phyloP scores from a whole-genome alignment of 2,888 invertebrate species.

The Yponomeuta plumbellus region DNA sequence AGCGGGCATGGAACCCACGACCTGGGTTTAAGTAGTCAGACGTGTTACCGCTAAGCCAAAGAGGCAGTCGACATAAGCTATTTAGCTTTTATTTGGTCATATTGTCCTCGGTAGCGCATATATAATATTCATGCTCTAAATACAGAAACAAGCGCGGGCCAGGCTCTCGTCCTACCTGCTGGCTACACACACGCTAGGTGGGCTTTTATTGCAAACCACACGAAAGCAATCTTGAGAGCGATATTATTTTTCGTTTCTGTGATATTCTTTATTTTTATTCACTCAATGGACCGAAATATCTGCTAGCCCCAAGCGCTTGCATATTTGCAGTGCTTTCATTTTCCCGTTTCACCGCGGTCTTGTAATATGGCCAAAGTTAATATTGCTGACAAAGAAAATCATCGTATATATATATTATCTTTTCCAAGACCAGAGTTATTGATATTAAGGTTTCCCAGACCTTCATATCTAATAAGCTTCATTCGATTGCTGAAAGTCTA shows the following conservation, averaged over 20 bases:
- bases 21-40: too few relatives aligned
- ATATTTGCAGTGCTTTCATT: conserved; percentile 5
- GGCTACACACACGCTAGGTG: conserved; percentile 20
- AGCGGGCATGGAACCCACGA: too few relatives aligned
- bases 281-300: conserved; percentile 11
- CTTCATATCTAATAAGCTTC: neutral
- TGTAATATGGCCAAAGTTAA: neutral
- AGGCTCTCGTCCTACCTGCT: conserved; percentile 28
- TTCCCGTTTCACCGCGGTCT: neutral
- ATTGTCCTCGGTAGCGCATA: conserved; percentile 44
- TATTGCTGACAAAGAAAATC: neutral
- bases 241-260: conserved; percentile 24
- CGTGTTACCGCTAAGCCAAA: neutral
- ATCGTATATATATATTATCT: neutral
- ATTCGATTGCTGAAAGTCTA: neutral
- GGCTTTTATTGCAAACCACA: conserved; percentile 53
- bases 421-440: neutral
- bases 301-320: conserved; percentile 6
- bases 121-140: conserved; percentile 60
- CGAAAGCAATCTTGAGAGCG: conserved; percentile 46
- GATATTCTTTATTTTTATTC: conserved; percentile 21
- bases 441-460: neutral
- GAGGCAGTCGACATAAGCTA: conserved; percentile 31
- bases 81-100: conserved; percentile 30
- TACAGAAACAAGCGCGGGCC: conserved; percentile 40